phyloP scores from a whole-genome alignment of 2,797 vertebrate species.

The Siniperca scherzeri region DNA sequence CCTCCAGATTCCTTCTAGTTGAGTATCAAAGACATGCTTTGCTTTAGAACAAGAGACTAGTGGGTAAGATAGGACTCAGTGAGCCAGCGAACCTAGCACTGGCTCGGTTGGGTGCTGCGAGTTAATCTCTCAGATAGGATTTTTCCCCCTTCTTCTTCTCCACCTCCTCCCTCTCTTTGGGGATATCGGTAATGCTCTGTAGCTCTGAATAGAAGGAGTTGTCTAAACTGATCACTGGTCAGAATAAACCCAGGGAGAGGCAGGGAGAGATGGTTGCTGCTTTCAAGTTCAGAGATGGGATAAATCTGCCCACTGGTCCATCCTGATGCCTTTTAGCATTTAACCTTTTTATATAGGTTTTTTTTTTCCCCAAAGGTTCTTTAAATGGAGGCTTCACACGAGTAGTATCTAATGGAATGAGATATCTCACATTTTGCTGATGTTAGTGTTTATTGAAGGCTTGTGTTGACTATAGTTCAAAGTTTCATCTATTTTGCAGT shows the following conservation, averaged over 20 bases:
- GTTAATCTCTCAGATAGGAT: slow-evolving; percentile 84
- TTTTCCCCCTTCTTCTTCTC: slow-evolving; percentile 55
- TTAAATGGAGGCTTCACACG: not conserved
- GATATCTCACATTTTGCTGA: not conserved
- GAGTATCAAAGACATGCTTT: slow-evolving; percentile 87
- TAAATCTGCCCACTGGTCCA: slow-evolving; percentile 27
- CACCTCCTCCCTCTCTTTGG: slow-evolving; percentile 67
- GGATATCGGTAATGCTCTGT: slow-evolving; percentile 76
- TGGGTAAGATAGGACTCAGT: slow-evolving; percentile 81
- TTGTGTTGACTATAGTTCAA: not conserved
- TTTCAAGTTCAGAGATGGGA: slow-evolving; percentile 52
- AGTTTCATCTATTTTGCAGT: not conserved
- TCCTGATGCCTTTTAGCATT: slow-evolving; percentile 17
- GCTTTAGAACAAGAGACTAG: slow-evolving; percentile 85
- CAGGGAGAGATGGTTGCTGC: slow-evolving; percentile 56
- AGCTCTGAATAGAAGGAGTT: slow-evolving; percentile 75
- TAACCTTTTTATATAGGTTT: too few species aligned
- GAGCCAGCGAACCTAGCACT: slow-evolving; percentile 77
- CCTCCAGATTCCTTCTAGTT: slow-evolving; percentile 88
- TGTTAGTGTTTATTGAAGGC: slow-evolving; percentile 3
- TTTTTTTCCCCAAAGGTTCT: not conserved
- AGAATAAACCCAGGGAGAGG: slow-evolving; percentile 56
- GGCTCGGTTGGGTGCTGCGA: slow-evolving; percentile 81
- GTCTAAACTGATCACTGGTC: slow-evolving; percentile 80
- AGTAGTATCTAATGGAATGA: not conserved